Base-by-base conservation (phyloP, 2,888 invertebrate genomes). In the Petrophora chlorosata region DNA sequence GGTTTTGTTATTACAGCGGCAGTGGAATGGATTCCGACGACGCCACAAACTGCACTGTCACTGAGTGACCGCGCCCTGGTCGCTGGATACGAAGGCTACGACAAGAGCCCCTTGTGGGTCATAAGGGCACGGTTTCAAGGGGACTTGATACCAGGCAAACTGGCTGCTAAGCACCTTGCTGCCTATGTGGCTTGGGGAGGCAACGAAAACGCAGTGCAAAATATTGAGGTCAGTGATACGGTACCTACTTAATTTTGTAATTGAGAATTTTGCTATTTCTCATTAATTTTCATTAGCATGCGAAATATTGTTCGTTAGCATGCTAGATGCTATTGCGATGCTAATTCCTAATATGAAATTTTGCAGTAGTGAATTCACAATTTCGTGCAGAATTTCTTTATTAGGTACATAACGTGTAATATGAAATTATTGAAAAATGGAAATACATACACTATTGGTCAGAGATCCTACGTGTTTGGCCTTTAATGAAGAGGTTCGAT, bases 181-280 rank as follows among this genome's bases (percentile, higher is more conserved):
- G 91, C 90, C 0, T 90, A 84, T 48, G 77, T 90, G 0, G 62
- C 88, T 0, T 89, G 87, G 84, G 83, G 82, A 22, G 84, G 86
- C 2, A 71, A 73, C 0, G 90, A 90, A 61, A 76, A 83, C 42
- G 16, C 59, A 32, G 82, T 85, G 0, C 65, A 69, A 7, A 73
- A 73, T 39, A 73, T 88, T 67, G 89, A 90, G 82, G 89, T 86
- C 40, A 40, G 57, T 25, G 4, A 9, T 8, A 7, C 5, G 3
- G 22, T 22, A 7, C 7, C 22, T 22, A 22, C 22, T 7, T 8
- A 3, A 22, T 19, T 19, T n/a, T n/a, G n/a, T n/a, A n/a, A n/a
- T n/a, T n/a, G n/a, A n/a, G n/a, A n/a, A n/a, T n/a, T n/a, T n/a
- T n/a, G n/a, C n/a, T n/a, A n/a, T n/a, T n/a, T n/a, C n/a, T n/a